phyloP scores from a whole-genome alignment of 2,888 invertebrate species.

The Anodontia alba region DNA sequence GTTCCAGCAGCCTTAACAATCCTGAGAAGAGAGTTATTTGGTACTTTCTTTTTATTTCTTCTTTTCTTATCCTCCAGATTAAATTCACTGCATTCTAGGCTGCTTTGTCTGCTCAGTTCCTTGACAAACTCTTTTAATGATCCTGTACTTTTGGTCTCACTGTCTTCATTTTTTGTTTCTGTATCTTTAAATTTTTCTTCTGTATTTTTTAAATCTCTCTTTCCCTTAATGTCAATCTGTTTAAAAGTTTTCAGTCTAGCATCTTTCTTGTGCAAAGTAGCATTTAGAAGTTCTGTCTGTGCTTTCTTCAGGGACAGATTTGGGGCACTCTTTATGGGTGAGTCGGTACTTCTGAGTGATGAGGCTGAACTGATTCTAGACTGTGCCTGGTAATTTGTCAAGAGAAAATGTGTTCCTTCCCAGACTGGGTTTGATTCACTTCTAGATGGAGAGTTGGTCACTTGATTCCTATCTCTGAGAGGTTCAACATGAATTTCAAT shows the following conservation, averaged over 20 bases:
- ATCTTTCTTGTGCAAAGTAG: neutral
- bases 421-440: neutral
- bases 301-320: neutral
- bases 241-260: neutral
- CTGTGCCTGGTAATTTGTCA: neutral
- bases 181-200: neutral
- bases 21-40: neutral
- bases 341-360: conserved; percentile 12
- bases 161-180: no score
- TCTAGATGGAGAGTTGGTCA: neutral
- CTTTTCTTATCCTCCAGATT: neutral
- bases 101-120: neutral
- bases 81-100: neutral
- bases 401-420: neutral
- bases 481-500: neutral
- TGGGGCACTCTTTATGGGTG: conserved; percentile 15
- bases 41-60: neutral
- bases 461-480: neutral
- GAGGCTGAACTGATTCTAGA: conserved; percentile 1
- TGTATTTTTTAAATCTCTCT: neutral
- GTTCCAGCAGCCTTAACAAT: neutral
- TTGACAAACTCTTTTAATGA: neutral
- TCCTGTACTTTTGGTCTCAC: neutral
- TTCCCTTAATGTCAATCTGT: neutral
- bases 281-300: neutral